These are phyloP conservation scores for Sandelia bainsii DNA, from an alignment of 2,797 vertebrate genomes.

Conservation along the genomic window DNA sequence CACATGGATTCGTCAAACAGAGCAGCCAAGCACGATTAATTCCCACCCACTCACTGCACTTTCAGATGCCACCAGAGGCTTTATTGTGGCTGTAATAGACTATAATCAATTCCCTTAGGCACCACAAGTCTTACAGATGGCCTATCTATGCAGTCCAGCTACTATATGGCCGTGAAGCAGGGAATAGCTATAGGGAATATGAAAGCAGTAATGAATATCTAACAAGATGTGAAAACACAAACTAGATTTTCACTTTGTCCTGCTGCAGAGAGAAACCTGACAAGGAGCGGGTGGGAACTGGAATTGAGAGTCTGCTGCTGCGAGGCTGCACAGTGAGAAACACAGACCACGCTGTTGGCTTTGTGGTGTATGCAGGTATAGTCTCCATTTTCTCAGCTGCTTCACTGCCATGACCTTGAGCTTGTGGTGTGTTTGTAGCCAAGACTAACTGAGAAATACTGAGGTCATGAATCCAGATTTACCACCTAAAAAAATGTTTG, in stretches of 20 bases:
- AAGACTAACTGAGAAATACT: neutral
- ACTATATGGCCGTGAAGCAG: slow-evolving; percentile 46
- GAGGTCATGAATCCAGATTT: neutral
- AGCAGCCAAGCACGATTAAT: slow-evolving; percentile 70
- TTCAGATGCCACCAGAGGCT: slow-evolving; percentile 59
- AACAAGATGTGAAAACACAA: slow-evolving; percentile 67
- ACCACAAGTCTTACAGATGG: slow-evolving; percentile 60
- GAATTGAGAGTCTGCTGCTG: slow-evolving; percentile 92
- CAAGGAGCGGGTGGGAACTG: slow-evolving; percentile 87
- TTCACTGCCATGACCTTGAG: slow-evolving; percentile 29
- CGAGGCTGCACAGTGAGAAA: slow-evolving; percentile 94
- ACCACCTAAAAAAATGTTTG: neutral
- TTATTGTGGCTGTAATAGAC: slow-evolving; percentile 68
- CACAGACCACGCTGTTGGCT: slow-evolving; percentile 89
- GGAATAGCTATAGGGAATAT: slow-evolving; percentile 62
- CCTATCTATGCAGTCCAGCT: slow-evolving; percentile 49
- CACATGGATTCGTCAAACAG: slow-evolving; percentile 43
- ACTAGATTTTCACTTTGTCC: slow-evolving; percentile 63
- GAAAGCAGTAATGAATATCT: slow-evolving; percentile 72
- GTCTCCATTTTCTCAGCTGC: slow-evolving; percentile 18
- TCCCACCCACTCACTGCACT: slow-evolving; percentile 60
- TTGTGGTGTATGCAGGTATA: slow-evolving; percentile 95
- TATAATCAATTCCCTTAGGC: slow-evolving; percentile 72
- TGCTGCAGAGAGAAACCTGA: slow-evolving; percentile 89
- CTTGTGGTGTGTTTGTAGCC: neutral